phyloP scores from a whole-genome alignment of 2,888 invertebrate genomes.

The Petrolisthes manimaculis region DNA sequence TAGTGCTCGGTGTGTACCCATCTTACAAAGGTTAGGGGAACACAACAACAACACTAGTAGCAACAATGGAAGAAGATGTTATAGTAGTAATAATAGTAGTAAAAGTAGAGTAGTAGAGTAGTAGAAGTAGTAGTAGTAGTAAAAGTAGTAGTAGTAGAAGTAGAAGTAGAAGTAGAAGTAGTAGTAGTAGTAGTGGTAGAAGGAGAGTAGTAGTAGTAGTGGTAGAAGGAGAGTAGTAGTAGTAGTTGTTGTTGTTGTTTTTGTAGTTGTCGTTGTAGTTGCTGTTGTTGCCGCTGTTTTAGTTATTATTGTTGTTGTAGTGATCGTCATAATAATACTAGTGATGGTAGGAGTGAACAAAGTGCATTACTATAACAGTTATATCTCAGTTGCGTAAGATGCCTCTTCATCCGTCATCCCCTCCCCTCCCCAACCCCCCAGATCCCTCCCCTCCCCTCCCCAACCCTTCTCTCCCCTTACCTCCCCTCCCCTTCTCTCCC shows the following conservation, averaged over 20 bases:
- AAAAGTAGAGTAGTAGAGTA: neutral
- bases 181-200: slow-evolving; percentile 9
- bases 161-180: neutral
- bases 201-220: no score
- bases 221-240: no score
- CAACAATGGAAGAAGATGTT: neutral
- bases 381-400: neutral
- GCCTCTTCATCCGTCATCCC: neutral
- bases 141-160: neutral
- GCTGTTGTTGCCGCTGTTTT: neutral
- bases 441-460: neutral
- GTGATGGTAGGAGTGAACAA: neutral
- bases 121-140: slow-evolving; percentile 12
- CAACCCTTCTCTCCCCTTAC: neutral
- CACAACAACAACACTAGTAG: neutral
- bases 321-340: neutral
- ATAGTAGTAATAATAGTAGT: neutral
- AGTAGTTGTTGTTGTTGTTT: no score
- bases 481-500: neutral
- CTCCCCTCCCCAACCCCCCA: neutral
- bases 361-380: neutral
- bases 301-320: neutral
- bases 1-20: no score
- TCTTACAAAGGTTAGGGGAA: no score
- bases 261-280: no score